These are phyloP conservation scores for Alentia gelatinosa DNA, from an alignment of 2,888 invertebrate genomes.

Conservation along the genomic window DNA sequence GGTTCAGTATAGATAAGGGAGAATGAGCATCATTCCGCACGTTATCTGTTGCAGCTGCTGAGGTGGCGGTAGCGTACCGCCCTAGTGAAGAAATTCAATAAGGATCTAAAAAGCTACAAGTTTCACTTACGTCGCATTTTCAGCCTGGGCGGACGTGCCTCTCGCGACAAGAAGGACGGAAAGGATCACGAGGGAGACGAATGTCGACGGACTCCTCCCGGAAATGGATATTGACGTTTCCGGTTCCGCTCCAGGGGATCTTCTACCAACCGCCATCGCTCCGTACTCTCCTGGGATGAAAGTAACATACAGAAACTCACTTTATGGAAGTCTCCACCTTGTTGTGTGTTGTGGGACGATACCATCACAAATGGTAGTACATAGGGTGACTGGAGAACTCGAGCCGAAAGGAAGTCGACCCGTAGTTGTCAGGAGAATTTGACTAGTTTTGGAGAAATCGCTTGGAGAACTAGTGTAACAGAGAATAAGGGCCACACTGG, in stretches of 20 bases:
- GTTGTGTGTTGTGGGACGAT: no score
- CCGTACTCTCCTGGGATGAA: no score
- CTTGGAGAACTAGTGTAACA: no score
- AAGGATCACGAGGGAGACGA: neutral
- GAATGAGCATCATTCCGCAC: no score
- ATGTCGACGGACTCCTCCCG: neutral
- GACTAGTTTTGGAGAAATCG: no score
- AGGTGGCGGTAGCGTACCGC: neutral
- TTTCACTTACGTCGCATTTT: neutral
- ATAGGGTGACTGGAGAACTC: no score
- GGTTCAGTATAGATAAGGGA: neutral
- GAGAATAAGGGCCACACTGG: no score
- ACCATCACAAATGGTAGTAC: no score
- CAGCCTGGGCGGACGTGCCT: neutral
- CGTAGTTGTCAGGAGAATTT: no score
- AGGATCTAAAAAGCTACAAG: neutral
- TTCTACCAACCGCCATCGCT: neutral
- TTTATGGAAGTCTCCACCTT: no score
- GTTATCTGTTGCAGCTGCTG: neutral
- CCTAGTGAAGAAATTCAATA: neutral
- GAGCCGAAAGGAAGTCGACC: no score
- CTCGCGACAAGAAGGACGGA: neutral
- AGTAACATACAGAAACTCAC: no score
- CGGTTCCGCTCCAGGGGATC: neutral
- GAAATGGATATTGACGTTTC: neutral